These are phyloP conservation scores for Tiphia femorata DNA, from an alignment of 2,888 invertebrate genomes.

Conservation along the genomic window DNA sequence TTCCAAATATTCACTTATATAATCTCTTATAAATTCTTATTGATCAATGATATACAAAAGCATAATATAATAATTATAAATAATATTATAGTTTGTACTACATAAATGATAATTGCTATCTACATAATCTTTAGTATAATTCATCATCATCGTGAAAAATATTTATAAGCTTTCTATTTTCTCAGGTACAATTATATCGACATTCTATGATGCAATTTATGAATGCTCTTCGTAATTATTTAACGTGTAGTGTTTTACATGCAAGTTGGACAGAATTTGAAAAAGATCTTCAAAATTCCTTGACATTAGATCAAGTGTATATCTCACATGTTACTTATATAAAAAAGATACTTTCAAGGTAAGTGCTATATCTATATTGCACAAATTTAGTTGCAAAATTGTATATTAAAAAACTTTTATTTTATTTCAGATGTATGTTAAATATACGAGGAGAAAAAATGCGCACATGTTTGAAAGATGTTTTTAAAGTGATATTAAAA, in stretches of 20 bases:
- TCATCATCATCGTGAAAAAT: no score
- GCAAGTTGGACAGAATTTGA: slow-evolving; percentile 83
- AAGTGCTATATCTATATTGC: slow-evolving; percentile 39
- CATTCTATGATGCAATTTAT: slow-evolving; percentile 84
- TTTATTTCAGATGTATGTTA: slow-evolving; percentile 74
- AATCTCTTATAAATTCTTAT: no score
- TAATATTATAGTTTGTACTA: background rate
- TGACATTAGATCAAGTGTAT: slow-evolving; percentile 81
- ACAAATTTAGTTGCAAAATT: background rate
- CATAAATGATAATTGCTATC: background rate
- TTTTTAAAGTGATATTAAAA: slow-evolving; percentile 80
- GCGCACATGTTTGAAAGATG: slow-evolving; percentile 78
- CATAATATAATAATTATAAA: background rate
- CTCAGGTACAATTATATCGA: slow-evolving; percentile 76
- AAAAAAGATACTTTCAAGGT: slow-evolving; percentile 80
- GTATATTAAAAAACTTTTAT: slow-evolving; percentile 5
- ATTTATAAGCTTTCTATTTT: slow-evolving; percentile 16
- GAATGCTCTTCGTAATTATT: slow-evolving; percentile 81
- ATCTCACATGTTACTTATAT: slow-evolving; percentile 80
- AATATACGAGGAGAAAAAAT: slow-evolving; percentile 79
- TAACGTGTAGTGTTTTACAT: slow-evolving; percentile 82
- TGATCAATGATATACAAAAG: background rate
- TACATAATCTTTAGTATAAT: background rate
- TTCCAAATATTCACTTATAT: no score
- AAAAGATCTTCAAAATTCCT: slow-evolving; percentile 75